phyloP scores from a whole-genome alignment of 2,113 vertebrate genomes.

The Microtus pennsylvanicus region DNA sequence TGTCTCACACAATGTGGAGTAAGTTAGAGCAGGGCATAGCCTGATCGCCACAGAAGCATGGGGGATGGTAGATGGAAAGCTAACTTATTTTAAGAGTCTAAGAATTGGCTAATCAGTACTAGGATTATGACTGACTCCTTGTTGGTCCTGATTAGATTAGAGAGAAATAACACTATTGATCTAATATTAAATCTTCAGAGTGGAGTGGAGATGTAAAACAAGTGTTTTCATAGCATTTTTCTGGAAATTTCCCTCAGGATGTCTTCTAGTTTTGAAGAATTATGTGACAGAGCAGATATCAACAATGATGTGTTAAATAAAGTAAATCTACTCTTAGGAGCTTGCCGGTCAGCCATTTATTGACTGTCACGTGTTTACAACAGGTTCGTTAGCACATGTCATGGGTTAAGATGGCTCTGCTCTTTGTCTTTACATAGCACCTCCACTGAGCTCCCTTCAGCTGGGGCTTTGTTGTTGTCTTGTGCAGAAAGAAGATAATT shows the following conservation, averaged over 20 bases:
- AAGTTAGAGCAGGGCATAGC: neutral
- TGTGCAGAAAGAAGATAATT: neutral
- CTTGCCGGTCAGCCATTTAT: neutral
- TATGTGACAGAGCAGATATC: neutral
- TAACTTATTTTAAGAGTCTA: slow-evolving; percentile 26
- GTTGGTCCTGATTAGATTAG: neutral
- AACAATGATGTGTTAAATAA: neutral
- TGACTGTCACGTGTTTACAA: neutral
- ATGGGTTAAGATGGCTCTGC: neutral
- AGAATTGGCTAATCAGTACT: neutral
- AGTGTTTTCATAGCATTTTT: neutral
- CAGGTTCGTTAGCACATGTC: neutral
- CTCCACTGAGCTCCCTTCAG: neutral
- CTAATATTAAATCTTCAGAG: neutral
- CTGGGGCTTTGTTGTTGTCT: neutral
- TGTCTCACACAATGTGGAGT: neutral
- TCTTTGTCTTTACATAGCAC: neutral
- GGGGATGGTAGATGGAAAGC: neutral
- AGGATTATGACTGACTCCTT: neutral
- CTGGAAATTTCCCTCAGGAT: neutral
- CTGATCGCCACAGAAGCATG: neutral
- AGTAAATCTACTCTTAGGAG: neutral
- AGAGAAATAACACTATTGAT: neutral
- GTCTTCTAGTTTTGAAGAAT: neutral
- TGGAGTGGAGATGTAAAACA: neutral